Evolutionary conservation across 2,797 vertebrate species (phyloP).

Genomic region (Amblyopsis hoosieri): DNA sequence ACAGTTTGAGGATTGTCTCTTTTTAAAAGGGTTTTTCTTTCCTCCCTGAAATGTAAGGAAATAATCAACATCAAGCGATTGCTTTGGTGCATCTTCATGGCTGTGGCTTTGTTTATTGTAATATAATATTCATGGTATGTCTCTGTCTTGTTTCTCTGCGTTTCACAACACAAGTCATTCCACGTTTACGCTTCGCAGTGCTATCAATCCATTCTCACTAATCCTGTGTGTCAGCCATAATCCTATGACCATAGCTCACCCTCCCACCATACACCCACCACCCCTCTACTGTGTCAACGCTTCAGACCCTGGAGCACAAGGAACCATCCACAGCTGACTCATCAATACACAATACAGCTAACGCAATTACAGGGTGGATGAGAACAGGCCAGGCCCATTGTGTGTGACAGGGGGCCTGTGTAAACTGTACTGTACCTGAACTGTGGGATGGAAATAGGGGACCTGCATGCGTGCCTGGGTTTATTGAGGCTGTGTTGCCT

Average conservation of each 20-base stretch:
- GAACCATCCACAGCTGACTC: constrained; percentile 54
- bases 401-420: constrained; percentile 39
- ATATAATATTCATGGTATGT: too few relatives aligned
- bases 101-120: too few relatives aligned
- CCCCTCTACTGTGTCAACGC: constrained; percentile 21
- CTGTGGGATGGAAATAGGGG: background rate
- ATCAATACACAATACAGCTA: constrained; percentile 50
- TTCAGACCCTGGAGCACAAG: constrained; percentile 42
- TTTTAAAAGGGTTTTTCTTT: too few relatives aligned
- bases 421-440: constrained; percentile 3
- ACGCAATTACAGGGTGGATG: constrained; percentile 51
- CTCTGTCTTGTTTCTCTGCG: too few relatives aligned
- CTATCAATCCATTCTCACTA: constrained; percentile 28
- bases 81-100: too few relatives aligned
- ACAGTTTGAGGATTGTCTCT: too few relatives aligned
- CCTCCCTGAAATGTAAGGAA: too few relatives aligned
- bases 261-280: constrained; percentile 14
- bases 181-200: background rate
- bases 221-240: constrained; percentile 45
- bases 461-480: constrained; percentile 20
- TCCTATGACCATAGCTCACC: constrained; percentile 39
- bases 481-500: background rate
- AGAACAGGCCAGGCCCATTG: constrained; percentile 53
- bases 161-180: constrained; percentile 1
- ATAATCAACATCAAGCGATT: too few relatives aligned